Conservation (phyloP, 2,888 invertebrate species). For the Monochamus alternatus region DNA sequence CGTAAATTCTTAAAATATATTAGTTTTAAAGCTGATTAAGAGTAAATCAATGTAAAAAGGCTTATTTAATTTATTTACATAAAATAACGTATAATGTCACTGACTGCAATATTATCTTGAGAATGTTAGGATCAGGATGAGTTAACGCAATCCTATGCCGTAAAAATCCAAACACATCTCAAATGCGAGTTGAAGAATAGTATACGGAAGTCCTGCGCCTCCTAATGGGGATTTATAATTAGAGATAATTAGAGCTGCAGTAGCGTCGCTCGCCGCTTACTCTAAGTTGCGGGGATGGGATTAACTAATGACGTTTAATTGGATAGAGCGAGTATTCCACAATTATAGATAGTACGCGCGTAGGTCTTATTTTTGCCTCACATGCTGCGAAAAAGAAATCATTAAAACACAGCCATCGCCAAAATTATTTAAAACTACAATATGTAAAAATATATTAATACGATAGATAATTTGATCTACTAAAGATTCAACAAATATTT, state of each 20-base stretch:
- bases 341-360: background rate
- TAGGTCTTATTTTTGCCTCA: background rate
- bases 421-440: background rate
- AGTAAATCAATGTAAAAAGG: too few species aligned
- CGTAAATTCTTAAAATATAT: too few species aligned
- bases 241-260: constrained; percentile 68
- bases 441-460: too few species aligned
- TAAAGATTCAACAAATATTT: too few species aligned
- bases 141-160: constrained; percentile 18
- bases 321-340: constrained; percentile 49
- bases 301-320: constrained; percentile 69
- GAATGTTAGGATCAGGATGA: constrained; percentile 14
- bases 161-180: constrained; percentile 43
- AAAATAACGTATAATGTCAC: too few species aligned
- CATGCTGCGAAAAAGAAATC: background rate
- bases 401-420: background rate
- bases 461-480: too few species aligned
- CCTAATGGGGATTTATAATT: constrained; percentile 67
- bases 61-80: too few species aligned
- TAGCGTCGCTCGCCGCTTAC: constrained; percentile 57
- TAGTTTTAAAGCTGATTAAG: too few species aligned
- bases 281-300: constrained; percentile 64
- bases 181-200: constrained; percentile 40
- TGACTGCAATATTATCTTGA: too few species aligned
- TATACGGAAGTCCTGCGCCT: constrained; percentile 38